Conservation (phyloP, 2,113 vertebrate genomes). For the Gallinago jamesoni region DNA sequence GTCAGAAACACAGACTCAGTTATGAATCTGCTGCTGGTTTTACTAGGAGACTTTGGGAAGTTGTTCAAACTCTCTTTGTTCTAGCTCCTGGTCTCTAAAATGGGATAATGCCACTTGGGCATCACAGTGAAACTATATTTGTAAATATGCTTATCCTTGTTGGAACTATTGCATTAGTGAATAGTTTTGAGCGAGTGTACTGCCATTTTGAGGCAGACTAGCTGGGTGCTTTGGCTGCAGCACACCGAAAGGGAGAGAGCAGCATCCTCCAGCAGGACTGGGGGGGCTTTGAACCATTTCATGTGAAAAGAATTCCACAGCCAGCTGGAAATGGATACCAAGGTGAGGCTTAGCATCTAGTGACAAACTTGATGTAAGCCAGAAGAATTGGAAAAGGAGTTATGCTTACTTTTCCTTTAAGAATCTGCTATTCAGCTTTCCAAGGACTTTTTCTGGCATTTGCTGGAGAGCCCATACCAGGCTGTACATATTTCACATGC, state of each 20-base stretch:
- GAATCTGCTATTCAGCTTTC: not conserved
- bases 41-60: not conserved
- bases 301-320: not conserved
- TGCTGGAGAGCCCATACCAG: not conserved
- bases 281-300: not conserved
- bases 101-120: not conserved
- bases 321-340: not conserved
- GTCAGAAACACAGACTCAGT: not conserved
- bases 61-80: not conserved
- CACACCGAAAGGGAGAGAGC: not conserved
- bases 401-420: not conserved
- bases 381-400: not conserved
- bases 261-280: not conserved
- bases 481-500: not conserved
- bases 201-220: not conserved
- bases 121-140: not conserved
- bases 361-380: not conserved
- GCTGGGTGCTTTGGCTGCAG: not conserved
- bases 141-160: not conserved
- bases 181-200: not conserved
- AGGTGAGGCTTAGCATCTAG: not conserved
- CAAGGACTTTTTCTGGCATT: not conserved
- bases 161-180: not conserved
- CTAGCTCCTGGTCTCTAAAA: not conserved
- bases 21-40: not conserved